phyloP scores from a whole-genome alignment of 1,140 invertebrate species.

The Vanessa tameamea region DNA sequence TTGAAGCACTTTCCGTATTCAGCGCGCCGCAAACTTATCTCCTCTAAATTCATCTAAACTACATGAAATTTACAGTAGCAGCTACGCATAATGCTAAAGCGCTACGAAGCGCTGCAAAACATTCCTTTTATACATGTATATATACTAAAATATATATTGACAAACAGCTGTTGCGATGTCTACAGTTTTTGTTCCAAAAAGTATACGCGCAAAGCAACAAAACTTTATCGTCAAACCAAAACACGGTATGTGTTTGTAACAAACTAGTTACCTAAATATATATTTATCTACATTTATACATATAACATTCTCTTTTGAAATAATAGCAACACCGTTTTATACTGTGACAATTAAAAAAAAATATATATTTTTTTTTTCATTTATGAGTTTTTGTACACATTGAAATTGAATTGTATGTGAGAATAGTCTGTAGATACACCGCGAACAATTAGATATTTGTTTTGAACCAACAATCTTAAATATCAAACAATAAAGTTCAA shows the following conservation, averaged over 20 bases:
- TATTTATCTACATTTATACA: too few species aligned
- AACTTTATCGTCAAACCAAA: not conserved
- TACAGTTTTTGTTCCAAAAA: not conserved
- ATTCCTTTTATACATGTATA: not conserved
- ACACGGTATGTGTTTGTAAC: not conserved
- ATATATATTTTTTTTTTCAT: too few species aligned
- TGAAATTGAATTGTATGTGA: too few species aligned
- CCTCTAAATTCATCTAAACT: constrained; percentile 19
- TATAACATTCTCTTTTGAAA: too few species aligned
- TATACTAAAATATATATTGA: not conserved
- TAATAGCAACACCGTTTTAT: too few species aligned
- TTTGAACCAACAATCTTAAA: not conserved
- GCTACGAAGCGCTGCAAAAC: not conserved
- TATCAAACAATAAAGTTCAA: not conserved
- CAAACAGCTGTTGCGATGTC: not conserved
- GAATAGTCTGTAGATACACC: too few species aligned
- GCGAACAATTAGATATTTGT: not conserved
- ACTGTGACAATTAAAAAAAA: too few species aligned
- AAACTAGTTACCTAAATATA: too few species aligned
- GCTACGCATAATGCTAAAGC: constrained; percentile 15
- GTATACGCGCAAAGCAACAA: not conserved
- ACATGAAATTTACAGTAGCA: constrained; percentile 17
- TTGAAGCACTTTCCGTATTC: constrained; percentile 18
- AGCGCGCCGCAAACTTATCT: constrained; percentile 19
- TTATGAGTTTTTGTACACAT: too few species aligned